Percentiles rank a stretch among this genome's conserved stretches.
Conservation (phyloP, 2,797 vertebrate genomes). For the Carcharodon carcharias region DNA sequence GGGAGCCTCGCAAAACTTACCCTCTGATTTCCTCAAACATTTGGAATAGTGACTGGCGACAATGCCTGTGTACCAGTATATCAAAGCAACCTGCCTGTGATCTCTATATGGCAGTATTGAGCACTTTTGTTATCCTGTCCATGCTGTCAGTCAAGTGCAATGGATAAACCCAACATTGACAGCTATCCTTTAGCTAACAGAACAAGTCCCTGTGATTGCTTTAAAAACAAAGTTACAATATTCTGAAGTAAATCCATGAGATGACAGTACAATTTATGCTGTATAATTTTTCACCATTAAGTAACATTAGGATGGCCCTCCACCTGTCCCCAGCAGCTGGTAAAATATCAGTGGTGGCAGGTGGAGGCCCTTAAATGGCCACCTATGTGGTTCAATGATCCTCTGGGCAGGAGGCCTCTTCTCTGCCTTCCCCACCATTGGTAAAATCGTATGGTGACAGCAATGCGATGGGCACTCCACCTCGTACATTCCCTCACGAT, state of each 20-base stretch:
- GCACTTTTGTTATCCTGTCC: not conserved
- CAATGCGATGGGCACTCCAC: not conserved
- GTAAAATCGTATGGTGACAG: no score
- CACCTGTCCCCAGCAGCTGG: not conserved
- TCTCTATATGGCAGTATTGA: not conserved
- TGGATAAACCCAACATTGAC: not conserved
- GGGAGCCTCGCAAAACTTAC: not conserved
- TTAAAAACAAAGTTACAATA: not conserved
- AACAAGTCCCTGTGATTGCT: not conserved
- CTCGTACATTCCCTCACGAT: not conserved
- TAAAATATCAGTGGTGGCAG: not conserved
- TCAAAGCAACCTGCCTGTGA: not conserved
- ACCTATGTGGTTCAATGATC: not conserved
- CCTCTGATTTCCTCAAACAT: not conserved
- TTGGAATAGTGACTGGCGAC: not conserved
- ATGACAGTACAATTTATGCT: not conserved
- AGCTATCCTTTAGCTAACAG: not conserved
- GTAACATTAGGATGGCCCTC: not conserved
- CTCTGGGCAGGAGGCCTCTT: not conserved
- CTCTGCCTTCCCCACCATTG: not conserved
- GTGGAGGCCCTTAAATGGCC: not conserved
- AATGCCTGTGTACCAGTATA: not conserved
- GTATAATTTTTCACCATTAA: not conserved
- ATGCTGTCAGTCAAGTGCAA: not conserved
- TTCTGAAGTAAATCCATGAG: not conserved